Evolutionary conservation across 2,888 invertebrate species (phyloP).

Genomic region (Eumerus sabulonum): DNA sequence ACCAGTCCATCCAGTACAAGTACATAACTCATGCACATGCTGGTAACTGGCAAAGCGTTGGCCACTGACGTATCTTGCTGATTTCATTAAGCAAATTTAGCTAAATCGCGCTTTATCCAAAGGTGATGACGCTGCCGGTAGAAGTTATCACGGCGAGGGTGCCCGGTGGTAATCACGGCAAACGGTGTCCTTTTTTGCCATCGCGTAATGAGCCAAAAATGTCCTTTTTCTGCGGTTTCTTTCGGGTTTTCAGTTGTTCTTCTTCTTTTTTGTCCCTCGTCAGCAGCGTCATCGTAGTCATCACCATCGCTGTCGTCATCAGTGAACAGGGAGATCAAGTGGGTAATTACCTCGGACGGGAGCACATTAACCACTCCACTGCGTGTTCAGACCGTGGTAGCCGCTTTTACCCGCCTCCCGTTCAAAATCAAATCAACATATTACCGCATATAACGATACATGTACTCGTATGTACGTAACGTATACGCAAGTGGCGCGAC

Average conservation of each 20-base stretch:
- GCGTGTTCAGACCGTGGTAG: background rate
- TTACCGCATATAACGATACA: slow-evolving; percentile 21
- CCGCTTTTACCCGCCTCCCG: background rate
- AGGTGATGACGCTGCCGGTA: slow-evolving; percentile 34
- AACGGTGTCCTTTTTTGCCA: background rate
- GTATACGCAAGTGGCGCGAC: slow-evolving; percentile 21
- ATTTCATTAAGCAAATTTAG: slow-evolving; percentile 53
- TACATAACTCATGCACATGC: slow-evolving; percentile 12
- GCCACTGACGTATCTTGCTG: slow-evolving; percentile 41
- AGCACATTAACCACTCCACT: slow-evolving; percentile 41
- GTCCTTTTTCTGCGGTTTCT: slow-evolving; percentile 39
- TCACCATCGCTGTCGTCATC: slow-evolving; percentile 30
- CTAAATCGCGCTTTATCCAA: slow-evolving; percentile 43
- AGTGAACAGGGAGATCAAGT: slow-evolving; percentile 35
- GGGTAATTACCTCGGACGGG: slow-evolving; percentile 55
- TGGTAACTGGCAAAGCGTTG: too few relatives aligned
- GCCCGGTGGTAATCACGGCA: slow-evolving; percentile 37
- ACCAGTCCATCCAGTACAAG: too few relatives aligned
- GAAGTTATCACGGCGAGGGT: slow-evolving; percentile 1
- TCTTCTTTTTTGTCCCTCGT: background rate
- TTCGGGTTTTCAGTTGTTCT: too few relatives aligned
- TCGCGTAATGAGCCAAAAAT: slow-evolving; percentile 34
- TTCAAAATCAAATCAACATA: background rate
- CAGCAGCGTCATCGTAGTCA: background rate
- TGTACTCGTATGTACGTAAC: slow-evolving; percentile 50